These are phyloP conservation scores for Enteromius treurensis DNA, from an alignment of 2,797 vertebrate species.

Conservation along the genomic window DNA sequence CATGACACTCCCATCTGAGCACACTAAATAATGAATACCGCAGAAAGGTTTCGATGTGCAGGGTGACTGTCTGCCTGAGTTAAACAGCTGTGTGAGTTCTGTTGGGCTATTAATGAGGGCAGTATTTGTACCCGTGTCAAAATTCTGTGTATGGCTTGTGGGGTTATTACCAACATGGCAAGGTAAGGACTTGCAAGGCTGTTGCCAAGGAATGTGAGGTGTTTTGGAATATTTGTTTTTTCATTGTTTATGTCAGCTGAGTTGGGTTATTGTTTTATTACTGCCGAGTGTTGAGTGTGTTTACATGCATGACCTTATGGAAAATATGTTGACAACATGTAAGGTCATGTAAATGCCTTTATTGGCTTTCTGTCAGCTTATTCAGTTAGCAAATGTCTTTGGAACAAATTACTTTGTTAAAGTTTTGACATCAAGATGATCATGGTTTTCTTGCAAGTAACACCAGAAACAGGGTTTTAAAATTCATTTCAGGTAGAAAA, in stretches of 20 bases:
- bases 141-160: conserved; percentile 22
- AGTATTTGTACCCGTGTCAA: conserved; percentile 33
- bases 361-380: conserved; percentile 19
- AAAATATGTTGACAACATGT: conserved; percentile 5
- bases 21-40: conserved; percentile 58
- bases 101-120: conserved; percentile 36
- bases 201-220: neutral
- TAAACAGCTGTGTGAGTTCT: conserved; percentile 19
- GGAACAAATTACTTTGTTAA: neutral
- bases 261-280: neutral
- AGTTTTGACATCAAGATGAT: conserved; percentile 1
- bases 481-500: neutral
- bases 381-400: neutral
- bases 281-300: neutral
- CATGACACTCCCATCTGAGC: conserved; percentile 52
- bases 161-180: conserved; percentile 8
- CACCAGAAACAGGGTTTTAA: neutral
- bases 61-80: conserved; percentile 30
- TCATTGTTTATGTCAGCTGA: neutral
- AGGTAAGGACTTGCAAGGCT: neutral
- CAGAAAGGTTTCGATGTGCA: conserved; percentile 34
- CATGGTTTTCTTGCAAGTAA: neutral
- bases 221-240: neutral
- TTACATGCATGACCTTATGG: conserved; percentile 1
- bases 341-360: conserved; percentile 15